These are phyloP conservation scores for Melipona quadrifasciata DNA, from an alignment of 1,140 invertebrate species.

Conservation along the genomic window DNA sequence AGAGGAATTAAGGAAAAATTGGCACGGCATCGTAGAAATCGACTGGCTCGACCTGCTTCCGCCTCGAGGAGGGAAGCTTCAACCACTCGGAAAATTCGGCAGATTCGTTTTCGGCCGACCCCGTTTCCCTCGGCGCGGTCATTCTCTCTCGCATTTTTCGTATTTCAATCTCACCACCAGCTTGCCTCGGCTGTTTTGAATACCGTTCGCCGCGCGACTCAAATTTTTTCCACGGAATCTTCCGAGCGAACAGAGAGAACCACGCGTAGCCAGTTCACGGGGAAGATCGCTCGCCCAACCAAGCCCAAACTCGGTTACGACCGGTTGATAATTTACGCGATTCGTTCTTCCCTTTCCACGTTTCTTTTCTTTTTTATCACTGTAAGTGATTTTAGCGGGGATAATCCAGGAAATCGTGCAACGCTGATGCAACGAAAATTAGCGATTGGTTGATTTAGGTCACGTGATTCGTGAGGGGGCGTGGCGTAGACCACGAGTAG, in stretches of 20 bases:
- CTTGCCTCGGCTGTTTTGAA: slow-evolving; percentile 25
- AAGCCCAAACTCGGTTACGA: neutral
- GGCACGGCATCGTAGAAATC: neutral
- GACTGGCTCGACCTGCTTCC: slow-evolving; percentile 5
- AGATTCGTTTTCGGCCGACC: neutral
- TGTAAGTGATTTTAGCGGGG: too few species aligned
- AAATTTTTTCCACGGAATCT: slow-evolving; percentile 18
- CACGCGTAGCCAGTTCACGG: neutral
- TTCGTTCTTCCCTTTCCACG: too few species aligned
- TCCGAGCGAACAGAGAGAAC: neutral
- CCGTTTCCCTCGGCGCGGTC: slow-evolving; percentile 12
- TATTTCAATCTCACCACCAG: slow-evolving; percentile 37
- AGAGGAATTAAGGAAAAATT: slow-evolving; percentile 29
- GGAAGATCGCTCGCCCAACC: neutral
- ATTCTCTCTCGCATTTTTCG: slow-evolving; percentile 35
- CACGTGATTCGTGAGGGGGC: too few species aligned
- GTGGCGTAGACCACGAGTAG: too few species aligned
- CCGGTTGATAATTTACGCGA: neutral
- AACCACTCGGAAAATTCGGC: slow-evolving; percentile 34
- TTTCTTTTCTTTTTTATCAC: too few species aligned
- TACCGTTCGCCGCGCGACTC: neutral
- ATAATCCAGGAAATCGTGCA: too few species aligned
- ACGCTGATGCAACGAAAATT: too few species aligned
- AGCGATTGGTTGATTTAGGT: too few species aligned
- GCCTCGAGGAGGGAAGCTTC: neutral